Percentiles rank a stretch among this genome's conserved stretches.
Conservation (phyloP, 2,888 invertebrate genomes). For the Drosophila mettleri region DNA sequence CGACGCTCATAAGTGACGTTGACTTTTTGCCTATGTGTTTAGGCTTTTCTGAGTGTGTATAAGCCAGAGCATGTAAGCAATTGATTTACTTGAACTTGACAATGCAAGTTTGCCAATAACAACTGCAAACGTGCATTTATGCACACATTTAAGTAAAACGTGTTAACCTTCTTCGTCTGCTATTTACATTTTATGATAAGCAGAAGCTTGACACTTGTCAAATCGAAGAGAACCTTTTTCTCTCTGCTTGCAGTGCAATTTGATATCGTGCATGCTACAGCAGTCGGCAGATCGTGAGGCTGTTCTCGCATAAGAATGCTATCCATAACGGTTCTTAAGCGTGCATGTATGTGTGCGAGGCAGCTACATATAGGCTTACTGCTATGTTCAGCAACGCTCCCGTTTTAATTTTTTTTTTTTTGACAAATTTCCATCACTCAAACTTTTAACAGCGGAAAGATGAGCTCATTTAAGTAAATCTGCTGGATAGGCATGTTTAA, state of each 20-base stretch:
- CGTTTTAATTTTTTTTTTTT: too few relatives aligned
- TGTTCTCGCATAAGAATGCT: conserved; percentile 1
- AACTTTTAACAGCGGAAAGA: conserved; percentile 5
- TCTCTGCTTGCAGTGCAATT: conserved; percentile 8
- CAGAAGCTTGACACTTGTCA: conserved; percentile 23
- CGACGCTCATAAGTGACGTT: conserved; percentile 38
- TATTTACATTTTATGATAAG: conserved; percentile 25
- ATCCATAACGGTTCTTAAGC: conserved; percentile 17
- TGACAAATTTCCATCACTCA: conserved; percentile 12
- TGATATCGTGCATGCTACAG: conserved; percentile 20
- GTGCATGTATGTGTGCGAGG: conserved; percentile 1
- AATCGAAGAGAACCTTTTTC: background rate
- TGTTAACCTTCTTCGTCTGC: conserved; percentile 56
- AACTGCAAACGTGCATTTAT: conserved; percentile 7
- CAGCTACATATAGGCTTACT: conserved; percentile 28
- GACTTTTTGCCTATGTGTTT: conserved; percentile 24
- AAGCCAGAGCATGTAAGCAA: conserved; percentile 33
- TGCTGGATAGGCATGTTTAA: conserved; percentile 7
- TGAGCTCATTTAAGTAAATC: conserved; percentile 10
- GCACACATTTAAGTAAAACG: conserved; percentile 29
- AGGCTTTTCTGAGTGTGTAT: conserved; percentile 9
- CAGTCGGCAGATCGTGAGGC: conserved; percentile 26
- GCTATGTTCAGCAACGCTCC: conserved; percentile 45
- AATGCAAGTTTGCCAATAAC: conserved; percentile 54
- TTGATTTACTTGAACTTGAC: conserved; percentile 76